Percentiles rank a stretch among this genome's conserved stretches.
These are phyloP conservation scores for Laupala kohalensis DNA, from an alignment of 1,140 invertebrate genomes.

Conservation along the genomic window DNA sequence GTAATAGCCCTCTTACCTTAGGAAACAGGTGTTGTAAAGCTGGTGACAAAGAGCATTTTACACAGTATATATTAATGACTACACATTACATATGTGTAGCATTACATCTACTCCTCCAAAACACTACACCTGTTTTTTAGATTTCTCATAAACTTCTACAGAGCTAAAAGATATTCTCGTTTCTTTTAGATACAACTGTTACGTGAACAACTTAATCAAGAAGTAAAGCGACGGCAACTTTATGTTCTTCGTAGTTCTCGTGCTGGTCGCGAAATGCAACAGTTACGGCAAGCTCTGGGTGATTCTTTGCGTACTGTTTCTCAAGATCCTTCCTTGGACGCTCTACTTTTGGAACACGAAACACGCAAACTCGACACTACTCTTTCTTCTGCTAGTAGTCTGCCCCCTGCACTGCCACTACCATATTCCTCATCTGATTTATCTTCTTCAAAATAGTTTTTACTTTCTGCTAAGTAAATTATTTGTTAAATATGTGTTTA, in stretches of 20 bases:
- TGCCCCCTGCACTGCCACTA: background rate
- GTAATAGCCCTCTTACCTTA: too few relatives aligned
- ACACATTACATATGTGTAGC: too few relatives aligned
- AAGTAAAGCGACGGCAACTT: constrained; percentile 70
- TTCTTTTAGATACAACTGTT: constrained; percentile 46
- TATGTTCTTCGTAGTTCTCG: constrained; percentile 69
- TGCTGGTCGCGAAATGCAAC: constrained; percentile 71
- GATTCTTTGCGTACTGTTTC: constrained; percentile 70
- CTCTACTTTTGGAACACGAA: constrained; percentile 70
- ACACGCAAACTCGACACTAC: constrained; percentile 65
- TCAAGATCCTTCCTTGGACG: constrained; percentile 67
- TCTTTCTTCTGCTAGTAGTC: constrained; percentile 25
- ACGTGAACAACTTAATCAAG: constrained; percentile 69
- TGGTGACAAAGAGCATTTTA: too few relatives aligned
- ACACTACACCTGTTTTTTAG: too few relatives aligned
- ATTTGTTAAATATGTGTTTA: background rate
- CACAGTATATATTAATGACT: too few relatives aligned
- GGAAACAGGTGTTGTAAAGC: too few relatives aligned
- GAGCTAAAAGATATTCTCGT: too few relatives aligned
- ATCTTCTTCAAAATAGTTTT: background rate
- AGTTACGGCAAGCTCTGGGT: constrained; percentile 66
- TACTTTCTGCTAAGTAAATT: background rate
- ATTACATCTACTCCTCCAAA: too few relatives aligned
- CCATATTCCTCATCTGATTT: constrained; percentile 1
- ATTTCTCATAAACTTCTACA: too few relatives aligned